These are phyloP conservation scores for Orussus abietinus DNA, from an alignment of 1,140 invertebrate genomes.

Conservation along the genomic window DNA sequence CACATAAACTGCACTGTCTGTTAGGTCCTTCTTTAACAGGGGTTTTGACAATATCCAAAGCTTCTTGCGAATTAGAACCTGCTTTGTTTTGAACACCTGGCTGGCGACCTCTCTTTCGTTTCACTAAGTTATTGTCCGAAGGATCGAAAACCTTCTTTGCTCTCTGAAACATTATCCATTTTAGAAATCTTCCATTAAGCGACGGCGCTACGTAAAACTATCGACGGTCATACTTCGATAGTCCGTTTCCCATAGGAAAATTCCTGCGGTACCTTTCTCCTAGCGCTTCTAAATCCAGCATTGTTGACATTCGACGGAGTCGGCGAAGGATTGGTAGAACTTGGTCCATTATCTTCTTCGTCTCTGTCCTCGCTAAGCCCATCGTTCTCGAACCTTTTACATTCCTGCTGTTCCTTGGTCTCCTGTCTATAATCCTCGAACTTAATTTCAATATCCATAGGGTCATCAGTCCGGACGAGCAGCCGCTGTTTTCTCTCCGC, in stretches of 20 bases:
- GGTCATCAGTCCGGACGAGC: constrained; percentile 42
- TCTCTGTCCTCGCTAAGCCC: constrained; percentile 46
- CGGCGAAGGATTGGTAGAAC: constrained; percentile 46
- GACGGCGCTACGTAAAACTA: too few relatives aligned
- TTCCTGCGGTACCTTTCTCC: constrained; percentile 41
- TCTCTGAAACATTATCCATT: constrained; percentile 38
- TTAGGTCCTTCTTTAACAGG: constrained; percentile 49
- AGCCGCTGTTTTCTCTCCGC: constrained; percentile 46
- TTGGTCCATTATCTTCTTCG: constrained; percentile 44
- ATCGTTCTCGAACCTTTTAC: constrained; percentile 34
- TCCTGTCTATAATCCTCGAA: constrained; percentile 41
- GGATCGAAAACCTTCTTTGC: constrained; percentile 77
- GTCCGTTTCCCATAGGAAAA: not conserved
- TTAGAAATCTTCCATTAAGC: too few relatives aligned
- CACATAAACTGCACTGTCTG: constrained; percentile 50
- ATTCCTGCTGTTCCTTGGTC: constrained; percentile 26
- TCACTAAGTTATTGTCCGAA: constrained; percentile 70
- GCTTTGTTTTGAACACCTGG: constrained; percentile 58
- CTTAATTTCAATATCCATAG: constrained; percentile 43
- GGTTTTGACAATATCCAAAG: constrained; percentile 38
- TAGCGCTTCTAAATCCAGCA: constrained; percentile 43
- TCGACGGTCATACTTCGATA: too few relatives aligned
- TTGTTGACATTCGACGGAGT: constrained; percentile 41
- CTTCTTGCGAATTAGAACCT: constrained; percentile 32
- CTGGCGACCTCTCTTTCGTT: constrained; percentile 62